Base-by-base conservation (phyloP, 2,797 vertebrate genomes). In the Sebastes diploproa region DNA sequence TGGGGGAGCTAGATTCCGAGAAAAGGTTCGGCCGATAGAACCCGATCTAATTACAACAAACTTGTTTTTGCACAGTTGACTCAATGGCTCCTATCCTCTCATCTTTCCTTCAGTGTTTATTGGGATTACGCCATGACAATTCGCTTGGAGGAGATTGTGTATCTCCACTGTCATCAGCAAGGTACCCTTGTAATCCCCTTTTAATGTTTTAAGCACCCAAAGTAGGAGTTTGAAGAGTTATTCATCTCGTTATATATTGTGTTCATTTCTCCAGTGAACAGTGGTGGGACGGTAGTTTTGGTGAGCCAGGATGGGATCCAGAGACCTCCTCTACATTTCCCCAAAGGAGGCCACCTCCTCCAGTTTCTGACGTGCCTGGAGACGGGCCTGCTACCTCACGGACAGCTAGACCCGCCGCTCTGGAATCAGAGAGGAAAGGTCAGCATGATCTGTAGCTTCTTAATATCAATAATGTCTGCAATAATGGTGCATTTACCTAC, bases 61-160 rank as follows among this genome's bases (percentile, higher is more conserved):
- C 18, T 27, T 72, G 6, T 78, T 80, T 58, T 68, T 60, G 7
- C 8, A 27, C 18, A 5, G 7, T 9, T 50, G 13, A 55, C 30
- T 64, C 4, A 23, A 10, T 68, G 36, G 20, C 27, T 81, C 7
- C 42, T 42, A 5, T 84, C 62, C 14, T 14, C 70, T 83, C 16
- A 3, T 92, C 3, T 73, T 50, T 86, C 77, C 85, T 89, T 11
- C 89, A 99, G 98, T 2, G 96, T 99, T 70, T 99, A 98, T 87
- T 99, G 98, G 98, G 98, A 99, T 93, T 99, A 96, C 1, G 98
- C 98, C 27, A 99, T 99, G 97, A 98, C 97, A 22, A 99, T 99
- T 85, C 97, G 96, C 85, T 94, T 99, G 88, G 98, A 98, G 75
- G 98, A 99, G 94, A 99, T 99, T 0, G 98, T 99, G 50, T 99